Evolutionary conservation across 2,888 invertebrate species (phyloP), one percentile per base, ranked within the genome.

Genomic region (Aspidiotus rigidus): DNA sequence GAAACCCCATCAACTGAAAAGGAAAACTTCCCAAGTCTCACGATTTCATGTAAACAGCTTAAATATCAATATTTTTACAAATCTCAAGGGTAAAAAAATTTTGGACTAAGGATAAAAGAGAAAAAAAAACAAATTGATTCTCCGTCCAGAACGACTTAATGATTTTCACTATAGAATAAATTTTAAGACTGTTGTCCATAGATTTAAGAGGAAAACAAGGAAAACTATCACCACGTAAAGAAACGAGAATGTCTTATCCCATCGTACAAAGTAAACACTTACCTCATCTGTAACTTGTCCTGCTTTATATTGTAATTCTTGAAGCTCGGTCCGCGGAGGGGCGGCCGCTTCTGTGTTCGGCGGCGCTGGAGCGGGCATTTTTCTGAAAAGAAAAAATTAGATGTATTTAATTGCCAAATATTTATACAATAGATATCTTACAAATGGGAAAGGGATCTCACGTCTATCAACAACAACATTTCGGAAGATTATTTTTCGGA

Each of bases 221-320:
- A 28, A 28, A 28, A 28, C 28, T 28, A 28, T 28, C 5, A 1
- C 28, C 5, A 28, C 28, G 28, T 28, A 28, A 28, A 28, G 5
- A 28, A 28, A 28, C 28, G 28, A 28, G 28, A 28, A 28, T 28
- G 28, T 28, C 5, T 28, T 28, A 28, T 28, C 28, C 28, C 28
- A 28, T 28, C 5, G 1, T 3, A 28, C 28, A 28, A 28, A 28
- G 28, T 28, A 28, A 28, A 28, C 28, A 78, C 83, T 82, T 78
- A 93, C 92, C 79, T 93, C 93, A 88, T 93, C 93, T 76, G 93
- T 92, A 76, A 87, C 87, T 80, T 90, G 87, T 75, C 87, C 88
- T 73, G 91, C 82, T 78, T 86, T 86, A 78, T 90, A 83, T 80
- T 93, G 93, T 74, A 93, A 80, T 81, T 93, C 92, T 78, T 93